Conservation (phyloP, 92 coral and sea anemone species). For the Scolanthus callimorphus region DNA sequence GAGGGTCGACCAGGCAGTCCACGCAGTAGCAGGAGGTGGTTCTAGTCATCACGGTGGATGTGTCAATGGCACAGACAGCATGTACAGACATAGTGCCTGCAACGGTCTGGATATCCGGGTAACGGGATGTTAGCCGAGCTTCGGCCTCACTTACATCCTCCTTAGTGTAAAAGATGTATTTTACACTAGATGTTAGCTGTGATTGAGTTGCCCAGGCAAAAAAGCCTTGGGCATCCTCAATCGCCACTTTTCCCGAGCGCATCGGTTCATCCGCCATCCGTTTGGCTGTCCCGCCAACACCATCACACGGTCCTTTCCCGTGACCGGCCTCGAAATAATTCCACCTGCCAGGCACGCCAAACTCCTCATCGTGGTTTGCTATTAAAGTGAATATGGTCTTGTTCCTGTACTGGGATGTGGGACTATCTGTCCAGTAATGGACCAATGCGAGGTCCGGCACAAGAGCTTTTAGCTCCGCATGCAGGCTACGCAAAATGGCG, state of each 20-base stretch:
- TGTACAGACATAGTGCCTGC: constrained; percentile 32
- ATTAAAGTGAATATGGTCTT: constrained; percentile 29
- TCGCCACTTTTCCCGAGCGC: constrained; percentile 17
- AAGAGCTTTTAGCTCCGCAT: too few relatives aligned
- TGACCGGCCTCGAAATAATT: constrained; percentile 42
- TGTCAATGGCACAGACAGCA: constrained; percentile 7
- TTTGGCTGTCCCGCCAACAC: too few relatives aligned
- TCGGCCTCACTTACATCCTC: constrained; percentile 13
- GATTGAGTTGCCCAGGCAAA: constrained; percentile 28
- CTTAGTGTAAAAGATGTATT: constrained; percentile 22
- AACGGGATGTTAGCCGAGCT: constrained; percentile 7
- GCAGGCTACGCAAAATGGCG: too few relatives aligned
- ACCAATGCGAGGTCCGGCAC: too few relatives aligned
- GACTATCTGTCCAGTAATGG: too few relatives aligned
- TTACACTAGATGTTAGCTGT: constrained; percentile 10
- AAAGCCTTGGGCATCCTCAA: constrained; percentile 39
- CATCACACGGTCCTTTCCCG: constrained; percentile 4
- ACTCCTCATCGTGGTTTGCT: constrained; percentile 11
- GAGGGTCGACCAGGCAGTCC: constrained; percentile 21
- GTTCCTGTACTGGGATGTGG: constrained; percentile 44
- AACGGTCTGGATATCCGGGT: constrained; percentile 17
- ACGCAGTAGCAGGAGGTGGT: constrained; percentile 30
- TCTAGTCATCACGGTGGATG: constrained; percentile 14
- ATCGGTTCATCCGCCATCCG: constrained; percentile 42
- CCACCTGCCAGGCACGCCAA: constrained; percentile 29